Percentiles rank a stretch among this genome's conserved stretches.
Conservation (phyloP, 2,113 vertebrate species). For the Bufo bufo region DNA sequence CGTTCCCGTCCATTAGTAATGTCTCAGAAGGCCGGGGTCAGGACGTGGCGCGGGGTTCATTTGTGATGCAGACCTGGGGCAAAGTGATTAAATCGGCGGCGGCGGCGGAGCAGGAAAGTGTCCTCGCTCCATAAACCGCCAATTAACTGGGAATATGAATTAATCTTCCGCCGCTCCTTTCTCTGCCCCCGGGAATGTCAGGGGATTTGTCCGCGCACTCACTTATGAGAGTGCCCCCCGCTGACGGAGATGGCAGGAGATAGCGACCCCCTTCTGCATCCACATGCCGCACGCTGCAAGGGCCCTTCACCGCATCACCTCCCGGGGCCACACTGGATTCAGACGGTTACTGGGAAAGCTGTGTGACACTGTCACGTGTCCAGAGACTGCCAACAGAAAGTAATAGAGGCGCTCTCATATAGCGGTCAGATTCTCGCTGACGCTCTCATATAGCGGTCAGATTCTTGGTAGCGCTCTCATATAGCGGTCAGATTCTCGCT, state of each 20-base stretch:
- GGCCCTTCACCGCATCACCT: not conserved
- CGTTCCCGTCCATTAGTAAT: not conserved
- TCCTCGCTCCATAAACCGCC: conserved; percentile 6
- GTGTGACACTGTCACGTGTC: not conserved
- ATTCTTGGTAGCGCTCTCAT: too few relatives aligned
- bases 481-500: too few relatives aligned
- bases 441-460: not conserved
- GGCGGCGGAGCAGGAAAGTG: not conserved
- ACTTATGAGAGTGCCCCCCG: not conserved
- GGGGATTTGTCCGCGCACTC: not conserved
- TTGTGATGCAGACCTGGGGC: conserved; percentile 6
- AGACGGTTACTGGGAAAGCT: not conserved
- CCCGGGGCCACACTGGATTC: not conserved
- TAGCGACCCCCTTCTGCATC: not conserved
- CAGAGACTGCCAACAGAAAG: not conserved
- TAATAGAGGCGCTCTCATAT: not conserved
- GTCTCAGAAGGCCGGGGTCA: too few relatives aligned
- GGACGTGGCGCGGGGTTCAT: not conserved
- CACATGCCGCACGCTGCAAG: not conserved
- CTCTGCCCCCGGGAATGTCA: conserved; percentile 18
- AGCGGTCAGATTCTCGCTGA: not conserved
- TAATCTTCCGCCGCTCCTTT: not conserved
- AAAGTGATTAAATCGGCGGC: not conserved
- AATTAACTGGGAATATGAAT: conserved; percentile 43
- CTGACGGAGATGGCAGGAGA: not conserved